A percentile compares a stretch with the other conserved stretches of the same genome.
Evolutionary conservation across 1,140 invertebrate genomes (phyloP).

Genomic region (Listronotus bonariensis): DNA sequence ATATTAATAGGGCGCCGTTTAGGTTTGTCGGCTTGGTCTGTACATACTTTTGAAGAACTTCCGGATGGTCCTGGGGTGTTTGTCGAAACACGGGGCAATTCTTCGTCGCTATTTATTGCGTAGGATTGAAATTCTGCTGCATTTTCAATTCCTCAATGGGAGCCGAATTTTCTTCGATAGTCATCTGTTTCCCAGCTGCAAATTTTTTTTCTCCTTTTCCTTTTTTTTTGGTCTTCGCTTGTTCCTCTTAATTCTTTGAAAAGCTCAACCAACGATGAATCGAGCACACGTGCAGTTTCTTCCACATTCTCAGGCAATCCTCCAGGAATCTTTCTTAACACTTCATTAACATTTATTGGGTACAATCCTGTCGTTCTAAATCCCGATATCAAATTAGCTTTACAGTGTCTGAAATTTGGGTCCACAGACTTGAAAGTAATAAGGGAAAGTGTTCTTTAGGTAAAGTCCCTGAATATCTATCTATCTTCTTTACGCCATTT

Average conservation of each 20-base stretch:
- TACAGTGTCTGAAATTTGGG: conserved; percentile 6
- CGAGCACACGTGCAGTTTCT: conserved; percentile 17
- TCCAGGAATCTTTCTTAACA: conserved; percentile 20
- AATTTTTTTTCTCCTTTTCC: conserved; percentile 21
- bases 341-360: conserved; percentile 1
- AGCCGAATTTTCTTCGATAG: conserved; percentile 1
- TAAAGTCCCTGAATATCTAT: too few species aligned
- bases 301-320: conserved; percentile 10
- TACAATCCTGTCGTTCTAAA: background rate
- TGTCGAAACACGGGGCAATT: conserved; percentile 10
- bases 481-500: too few species aligned
- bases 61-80: background rate
- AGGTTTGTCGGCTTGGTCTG: conserved; percentile 9
- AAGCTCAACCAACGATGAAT: conserved; percentile 19
- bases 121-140: conserved; percentile 4
- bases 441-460: conserved; percentile 4
- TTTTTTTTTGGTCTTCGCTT: conserved; percentile 9
- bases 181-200: conserved; percentile 24
- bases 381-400: background rate
- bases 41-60: conserved; percentile 4
- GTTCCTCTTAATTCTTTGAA: conserved; percentile 19
- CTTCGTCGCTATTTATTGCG: conserved; percentile 11
- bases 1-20: conserved; percentile 8
- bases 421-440: conserved; percentile 8
- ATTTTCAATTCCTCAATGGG: conserved; percentile 10